Evolutionary conservation across 2,113 vertebrate genomes (phyloP), one percentile per base, ranked within the genome.

Genomic region (Plectropomus leopardus): DNA sequence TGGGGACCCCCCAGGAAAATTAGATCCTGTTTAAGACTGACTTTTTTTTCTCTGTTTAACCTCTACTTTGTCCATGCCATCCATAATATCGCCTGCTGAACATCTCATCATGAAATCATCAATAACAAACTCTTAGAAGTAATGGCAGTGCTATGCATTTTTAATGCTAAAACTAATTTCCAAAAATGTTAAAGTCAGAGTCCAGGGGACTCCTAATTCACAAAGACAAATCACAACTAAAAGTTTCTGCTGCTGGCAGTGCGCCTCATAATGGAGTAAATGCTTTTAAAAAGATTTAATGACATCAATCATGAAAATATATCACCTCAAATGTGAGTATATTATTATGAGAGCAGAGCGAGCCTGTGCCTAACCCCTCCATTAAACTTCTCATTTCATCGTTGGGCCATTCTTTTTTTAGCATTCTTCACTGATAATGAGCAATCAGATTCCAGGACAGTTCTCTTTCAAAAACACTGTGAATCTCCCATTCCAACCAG

Each of bases 241-340:
- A 40, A 57, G 67, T 44, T 26, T 40, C 36, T 28, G 36, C 36
- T 57, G 51, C 36, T 57, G 53, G 68, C 21, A 44, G 50, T 28
- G 16, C 30, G 53, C 51, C 36, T 45, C 17, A 57, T 57, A 44
- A 57, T n/a, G 4, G 1, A 2, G 51, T 30, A 44, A 44, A 70
- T 57, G 51, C 51, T 44, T 71, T 57, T 55, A 44, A 69, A 55
- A 69, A 54, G 19, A 67, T 34, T 23, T 51, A 34, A 36, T 34
- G n/a, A 28, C 34, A 70, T 70, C 23, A 55, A 70, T 55, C 24
- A 30, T 44, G 17, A 58, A 32, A 30, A 45, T 58, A 47, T 58
- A 32, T 47, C 54, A 45, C 40, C 21, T 32, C 40, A 57, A 57
- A 71, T 71, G 26, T 57, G 36, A 58, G 11, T 45, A 30, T n/a